Percentiles rank a stretch among this genome's conserved stretches.
Evolutionary conservation across 2,797 vertebrate genomes (phyloP).

Genomic region (Muscicapa striata): DNA sequence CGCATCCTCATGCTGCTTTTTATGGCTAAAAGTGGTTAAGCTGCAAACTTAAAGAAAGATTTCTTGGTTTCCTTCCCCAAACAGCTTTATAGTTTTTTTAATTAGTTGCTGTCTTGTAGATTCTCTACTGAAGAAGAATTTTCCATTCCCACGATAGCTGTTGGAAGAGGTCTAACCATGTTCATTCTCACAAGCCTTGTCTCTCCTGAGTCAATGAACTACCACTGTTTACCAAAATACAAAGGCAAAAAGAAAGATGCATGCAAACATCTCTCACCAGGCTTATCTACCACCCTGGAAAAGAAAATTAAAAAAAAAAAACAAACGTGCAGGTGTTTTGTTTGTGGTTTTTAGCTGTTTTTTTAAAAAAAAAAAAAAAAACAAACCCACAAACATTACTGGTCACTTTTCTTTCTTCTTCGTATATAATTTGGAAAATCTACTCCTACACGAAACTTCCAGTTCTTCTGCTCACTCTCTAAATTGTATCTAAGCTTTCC

Average conservation of each 20-base stretch:
- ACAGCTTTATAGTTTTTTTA: background rate
- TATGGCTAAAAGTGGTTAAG: background rate
- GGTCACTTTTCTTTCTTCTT: background rate
- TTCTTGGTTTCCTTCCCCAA: background rate
- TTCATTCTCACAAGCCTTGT: background rate
- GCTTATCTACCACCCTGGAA: background rate
- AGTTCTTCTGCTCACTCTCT: background rate
- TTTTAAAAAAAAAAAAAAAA: too few species aligned
- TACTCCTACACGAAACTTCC: background rate
- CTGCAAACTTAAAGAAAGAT: background rate
- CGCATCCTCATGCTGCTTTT: accelerated
- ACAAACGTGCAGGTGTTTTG: accelerated
- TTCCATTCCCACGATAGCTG: accelerated
- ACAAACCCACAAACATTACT: background rate
- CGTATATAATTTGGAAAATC: background rate
- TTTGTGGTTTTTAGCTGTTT: background rate
- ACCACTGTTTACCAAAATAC: background rate
- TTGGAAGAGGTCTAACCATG: background rate
- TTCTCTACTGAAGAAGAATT: background rate
- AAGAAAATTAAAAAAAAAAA: background rate
- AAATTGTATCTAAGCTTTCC: background rate
- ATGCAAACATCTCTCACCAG: background rate
- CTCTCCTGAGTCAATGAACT: background rate
- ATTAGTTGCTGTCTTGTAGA: background rate
- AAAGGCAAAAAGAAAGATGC: background rate